A percentile compares a stretch with the other conserved stretches of the same genome.
These are phyloP conservation scores for Gracilinanus agilis DNA, from an alignment of 2,113 vertebrate species.

Conservation along the genomic window DNA sequence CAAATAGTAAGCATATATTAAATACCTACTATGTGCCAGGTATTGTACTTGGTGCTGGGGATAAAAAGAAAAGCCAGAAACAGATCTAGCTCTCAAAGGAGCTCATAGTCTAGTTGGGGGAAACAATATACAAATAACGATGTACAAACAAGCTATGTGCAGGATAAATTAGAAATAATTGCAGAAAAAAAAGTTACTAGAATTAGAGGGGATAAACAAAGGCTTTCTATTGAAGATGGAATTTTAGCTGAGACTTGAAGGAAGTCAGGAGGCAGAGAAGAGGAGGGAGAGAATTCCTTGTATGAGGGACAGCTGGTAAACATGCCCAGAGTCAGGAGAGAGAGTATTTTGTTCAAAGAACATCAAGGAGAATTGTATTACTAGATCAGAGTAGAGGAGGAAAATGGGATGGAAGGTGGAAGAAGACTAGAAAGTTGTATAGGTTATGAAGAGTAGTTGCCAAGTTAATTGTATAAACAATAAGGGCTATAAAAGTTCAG, in stretches of 20 bases:
- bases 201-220: not conserved
- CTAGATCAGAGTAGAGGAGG: not conserved
- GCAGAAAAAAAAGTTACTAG: not conserved
- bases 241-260: not conserved
- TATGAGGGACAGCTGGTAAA: not conserved
- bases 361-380: not conserved
- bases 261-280: not conserved
- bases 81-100: not conserved
- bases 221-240: not conserved
- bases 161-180: not conserved
- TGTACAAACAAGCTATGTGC: not conserved
- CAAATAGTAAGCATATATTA: not conserved
- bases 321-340: not conserved
- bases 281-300: not conserved
- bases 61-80: not conserved
- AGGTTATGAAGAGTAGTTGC: not conserved
- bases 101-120: not conserved
- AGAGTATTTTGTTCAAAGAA: not conserved
- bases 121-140: not conserved
- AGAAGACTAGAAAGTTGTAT: not conserved
- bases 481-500: not conserved
- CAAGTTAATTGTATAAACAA: not conserved
- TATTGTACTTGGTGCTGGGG: not conserved
- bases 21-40: not conserved
- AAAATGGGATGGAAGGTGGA: not conserved